A percentile compares a stretch with the other conserved stretches of the same genome.
Conservation (phyloP, 2,888 invertebrate species). For the Therioaphis trifolii region DNA sequence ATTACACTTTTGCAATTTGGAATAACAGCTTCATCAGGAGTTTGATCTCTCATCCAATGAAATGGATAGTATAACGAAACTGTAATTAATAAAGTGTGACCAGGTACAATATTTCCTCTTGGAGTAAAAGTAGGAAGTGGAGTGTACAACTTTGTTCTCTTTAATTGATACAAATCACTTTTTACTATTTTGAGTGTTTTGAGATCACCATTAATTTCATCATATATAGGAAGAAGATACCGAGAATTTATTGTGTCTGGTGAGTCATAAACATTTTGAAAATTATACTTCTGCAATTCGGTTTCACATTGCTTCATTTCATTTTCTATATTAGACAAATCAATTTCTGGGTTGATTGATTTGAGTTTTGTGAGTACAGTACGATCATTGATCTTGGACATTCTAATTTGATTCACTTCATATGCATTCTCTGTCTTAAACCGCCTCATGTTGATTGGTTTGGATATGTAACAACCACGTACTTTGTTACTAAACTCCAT, state of each 20-base stretch:
- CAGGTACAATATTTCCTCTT: slow-evolving; percentile 42
- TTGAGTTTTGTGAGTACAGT: slow-evolving; percentile 7
- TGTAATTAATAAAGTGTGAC: slow-evolving; percentile 48
- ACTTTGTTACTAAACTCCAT: slow-evolving; percentile 31
- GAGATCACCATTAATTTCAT: background rate
- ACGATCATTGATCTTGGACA: slow-evolving; percentile 16
- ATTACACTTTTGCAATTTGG: slow-evolving; percentile 10
- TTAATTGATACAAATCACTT: slow-evolving; percentile 28
- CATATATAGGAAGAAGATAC: slow-evolving; percentile 34
- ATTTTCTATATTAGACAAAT: background rate
- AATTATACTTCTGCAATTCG: slow-evolving; percentile 13
- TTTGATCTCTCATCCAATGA: slow-evolving; percentile 6
- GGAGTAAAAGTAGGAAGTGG: slow-evolving; percentile 36
- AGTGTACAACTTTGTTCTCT: slow-evolving; percentile 24
- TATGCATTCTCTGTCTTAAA: slow-evolving; percentile 20
- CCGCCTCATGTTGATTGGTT: slow-evolving; percentile 2
- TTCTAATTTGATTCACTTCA: background rate
- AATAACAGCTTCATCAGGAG: slow-evolving; percentile 27
- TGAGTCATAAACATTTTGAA: slow-evolving; percentile 8
- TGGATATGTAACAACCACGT: slow-evolving; percentile 15
- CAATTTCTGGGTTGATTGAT: slow-evolving; percentile 32
- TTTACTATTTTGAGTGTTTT: background rate
- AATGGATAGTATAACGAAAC: slow-evolving; percentile 50
- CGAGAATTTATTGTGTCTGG: background rate
- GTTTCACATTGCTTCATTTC: background rate